Percentiles rank a stretch among this genome's conserved stretches.
These are phyloP conservation scores for Lasius platythorax DNA, from an alignment of 2,888 invertebrate genomes.

Conservation along the genomic window DNA sequence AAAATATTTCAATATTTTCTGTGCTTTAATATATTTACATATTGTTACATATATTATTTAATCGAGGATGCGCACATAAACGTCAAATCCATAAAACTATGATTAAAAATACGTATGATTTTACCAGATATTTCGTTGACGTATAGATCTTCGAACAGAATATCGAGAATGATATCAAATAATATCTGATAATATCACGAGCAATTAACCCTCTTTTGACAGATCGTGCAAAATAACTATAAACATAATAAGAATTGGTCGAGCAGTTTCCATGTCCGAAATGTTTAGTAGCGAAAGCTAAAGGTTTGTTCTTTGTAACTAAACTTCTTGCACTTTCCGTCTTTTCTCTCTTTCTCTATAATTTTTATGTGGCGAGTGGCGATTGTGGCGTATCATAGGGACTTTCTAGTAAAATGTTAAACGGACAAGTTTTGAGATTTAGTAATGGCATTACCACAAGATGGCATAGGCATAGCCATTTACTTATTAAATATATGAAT, in stretches of 20 bases:
- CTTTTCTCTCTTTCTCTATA: no score
- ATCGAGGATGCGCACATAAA: not conserved
- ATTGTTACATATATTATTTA: not conserved
- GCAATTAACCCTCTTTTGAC: conserved; percentile 6
- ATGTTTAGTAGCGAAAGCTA: no score
- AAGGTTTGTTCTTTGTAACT: no score
- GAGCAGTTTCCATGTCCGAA: no score
- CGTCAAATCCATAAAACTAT: not conserved
- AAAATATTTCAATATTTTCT: not conserved
- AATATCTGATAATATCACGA: conserved; percentile 9
- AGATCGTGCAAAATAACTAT: not conserved
- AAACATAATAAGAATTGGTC: not conserved
- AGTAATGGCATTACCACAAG: no score
- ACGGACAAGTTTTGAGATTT: no score
- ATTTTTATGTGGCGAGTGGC: no score
- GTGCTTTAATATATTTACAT: not conserved
- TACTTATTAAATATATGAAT: no score
- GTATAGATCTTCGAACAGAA: not conserved
- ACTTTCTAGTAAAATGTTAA: no score
- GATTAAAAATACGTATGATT: not conserved
- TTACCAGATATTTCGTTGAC: conserved; percentile 5
- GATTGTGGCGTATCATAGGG: no score
- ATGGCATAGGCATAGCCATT: no score
- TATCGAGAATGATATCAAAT: not conserved
- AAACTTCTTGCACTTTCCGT: no score